Base-by-base conservation (phyloP, 2,797 vertebrate genomes). In the Anguilla pacifica region DNA sequence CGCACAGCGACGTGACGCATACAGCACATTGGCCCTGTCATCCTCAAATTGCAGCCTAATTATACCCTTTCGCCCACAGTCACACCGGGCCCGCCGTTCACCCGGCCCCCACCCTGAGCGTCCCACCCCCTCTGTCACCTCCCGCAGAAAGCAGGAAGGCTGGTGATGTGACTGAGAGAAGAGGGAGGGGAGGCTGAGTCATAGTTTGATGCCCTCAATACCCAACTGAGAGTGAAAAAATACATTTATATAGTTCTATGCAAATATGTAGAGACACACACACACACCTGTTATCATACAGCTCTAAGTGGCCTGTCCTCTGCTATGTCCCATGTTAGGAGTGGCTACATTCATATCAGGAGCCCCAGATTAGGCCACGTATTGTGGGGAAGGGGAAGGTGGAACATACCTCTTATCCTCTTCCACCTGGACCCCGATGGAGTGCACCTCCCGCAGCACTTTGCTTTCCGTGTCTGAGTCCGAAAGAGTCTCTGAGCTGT, bases 381-480 rank as follows among this genome's bases (percentile, higher is more conserved):
- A 35, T 13, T 35, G 28, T 39, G 72, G 72, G 72, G 31, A 74
- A 74, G 28, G 28, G 31, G 31, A 74, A 74, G 25, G 28, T 67
- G 22, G 59, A 35, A 3, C 4, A 89, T 94, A 99, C 98, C 98
- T 98, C 95, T 98, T 99, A 91, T 99, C 97, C 49, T 99, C 98
- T 93, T 99, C 98, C 93, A 99, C 98, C 93, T 99, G 98, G 82
- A 99, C 98, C 15, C 98, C 98, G 0, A 99, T 97, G 88, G 98
- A 99, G 92, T 99, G 98, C 92, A 99, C 98, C 91, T 99, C 98
- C 91, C 98, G 97, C 35, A 98, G 96, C 91, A 96, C 97, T 93
- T 98, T 96, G 90, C 96, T 97, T 89, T 99, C 98, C 0, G 96
- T 96, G 22, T 99, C 98, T 0, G 98, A 99, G 90, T 99, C 98